Evolutionary conservation across 1,140 invertebrate species (phyloP).

Genomic region (Drosophila kohkoa): DNA sequence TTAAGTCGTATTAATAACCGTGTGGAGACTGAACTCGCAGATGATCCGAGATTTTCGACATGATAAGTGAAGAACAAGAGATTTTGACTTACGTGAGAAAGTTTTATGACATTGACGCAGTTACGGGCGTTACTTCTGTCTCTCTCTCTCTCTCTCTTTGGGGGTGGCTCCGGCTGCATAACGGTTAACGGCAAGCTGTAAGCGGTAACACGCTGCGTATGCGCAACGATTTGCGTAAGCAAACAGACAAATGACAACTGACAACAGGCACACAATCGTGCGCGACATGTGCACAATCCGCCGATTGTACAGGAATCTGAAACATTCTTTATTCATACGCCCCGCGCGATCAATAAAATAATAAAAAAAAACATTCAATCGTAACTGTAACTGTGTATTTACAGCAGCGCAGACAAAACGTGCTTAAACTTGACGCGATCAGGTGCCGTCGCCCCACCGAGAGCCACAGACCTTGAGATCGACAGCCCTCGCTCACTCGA

Average conservation of each 20-base stretch:
- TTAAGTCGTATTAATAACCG: conserved; percentile 40
- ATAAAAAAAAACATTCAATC: neutral
- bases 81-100: conserved; percentile 80
- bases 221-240: conserved; percentile 71
- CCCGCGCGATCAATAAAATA: conserved; percentile 30
- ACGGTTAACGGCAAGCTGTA: conserved; percentile 63
- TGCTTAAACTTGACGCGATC: conserved; percentile 58
- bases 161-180: conserved; percentile 38
- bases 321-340: conserved; percentile 24
- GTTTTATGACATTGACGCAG: conserved; percentile 75
- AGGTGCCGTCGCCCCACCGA: conserved; percentile 24
- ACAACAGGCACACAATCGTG: conserved; percentile 5
- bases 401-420: conserved; percentile 42
- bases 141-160: conserved; percentile 3
- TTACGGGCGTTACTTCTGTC: conserved; percentile 9
- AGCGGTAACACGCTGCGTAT: conserved; percentile 62
- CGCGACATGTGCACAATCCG: conserved; percentile 33
- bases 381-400: conserved; percentile 46
- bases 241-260: conserved; percentile 24
- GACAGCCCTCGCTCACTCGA: neutral
- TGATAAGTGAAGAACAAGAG: neutral
- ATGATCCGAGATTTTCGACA: conserved; percentile 3
- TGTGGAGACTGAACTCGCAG: neutral
- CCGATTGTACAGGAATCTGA: conserved; percentile 37
- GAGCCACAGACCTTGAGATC: conserved; percentile 27